Percentiles rank a stretch among this genome's conserved stretches.
Conservation (phyloP, 2,888 invertebrate genomes). For the Ochropacha duplaris region DNA sequence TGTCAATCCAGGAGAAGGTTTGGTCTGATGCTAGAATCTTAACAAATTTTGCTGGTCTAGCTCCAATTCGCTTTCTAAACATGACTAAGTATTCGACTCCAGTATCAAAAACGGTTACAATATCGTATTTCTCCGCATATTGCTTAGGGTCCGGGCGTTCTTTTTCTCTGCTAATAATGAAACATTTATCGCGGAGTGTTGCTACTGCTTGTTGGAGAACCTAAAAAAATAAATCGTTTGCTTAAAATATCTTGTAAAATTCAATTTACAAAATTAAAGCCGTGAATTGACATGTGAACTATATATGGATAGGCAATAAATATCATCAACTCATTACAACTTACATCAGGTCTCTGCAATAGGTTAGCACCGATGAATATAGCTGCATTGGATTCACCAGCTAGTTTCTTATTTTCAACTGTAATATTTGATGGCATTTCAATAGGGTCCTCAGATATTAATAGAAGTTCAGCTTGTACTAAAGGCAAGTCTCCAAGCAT, state of each 20-base stretch:
- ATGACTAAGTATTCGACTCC: conserved; percentile 80
- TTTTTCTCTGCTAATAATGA: conserved; percentile 84
- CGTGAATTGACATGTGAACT: too few species aligned
- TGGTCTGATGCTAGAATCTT: conserved; percentile 65
- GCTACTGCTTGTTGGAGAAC: conserved; percentile 69
- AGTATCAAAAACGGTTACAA: conserved; percentile 74
- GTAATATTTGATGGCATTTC: conserved; percentile 77
- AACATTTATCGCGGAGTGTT: conserved; percentile 83
- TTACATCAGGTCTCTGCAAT: conserved; percentile 73
- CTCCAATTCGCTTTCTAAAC: conserved; percentile 73
- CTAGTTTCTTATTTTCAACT: conserved; percentile 84
- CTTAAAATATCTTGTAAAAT: background rate
- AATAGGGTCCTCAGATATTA: conserved; percentile 78
- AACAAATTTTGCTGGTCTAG: conserved; percentile 73
- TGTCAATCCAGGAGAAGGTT: conserved; percentile 79
- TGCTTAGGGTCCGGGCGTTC: conserved; percentile 69
- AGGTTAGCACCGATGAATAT: conserved; percentile 80
- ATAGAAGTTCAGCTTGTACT: conserved; percentile 85
- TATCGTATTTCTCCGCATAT: conserved; percentile 68
- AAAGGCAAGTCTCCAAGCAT: conserved; percentile 87
- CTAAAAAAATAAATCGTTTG: conserved; percentile 36
- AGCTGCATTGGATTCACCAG: conserved; percentile 76
- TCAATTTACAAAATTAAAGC: background rate
- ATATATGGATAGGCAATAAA: too few species aligned
- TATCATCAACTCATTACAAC: conserved; percentile 15